Base-by-base conservation (phyloP, 2,888 invertebrate genomes). In the Acronicta alni region DNA sequence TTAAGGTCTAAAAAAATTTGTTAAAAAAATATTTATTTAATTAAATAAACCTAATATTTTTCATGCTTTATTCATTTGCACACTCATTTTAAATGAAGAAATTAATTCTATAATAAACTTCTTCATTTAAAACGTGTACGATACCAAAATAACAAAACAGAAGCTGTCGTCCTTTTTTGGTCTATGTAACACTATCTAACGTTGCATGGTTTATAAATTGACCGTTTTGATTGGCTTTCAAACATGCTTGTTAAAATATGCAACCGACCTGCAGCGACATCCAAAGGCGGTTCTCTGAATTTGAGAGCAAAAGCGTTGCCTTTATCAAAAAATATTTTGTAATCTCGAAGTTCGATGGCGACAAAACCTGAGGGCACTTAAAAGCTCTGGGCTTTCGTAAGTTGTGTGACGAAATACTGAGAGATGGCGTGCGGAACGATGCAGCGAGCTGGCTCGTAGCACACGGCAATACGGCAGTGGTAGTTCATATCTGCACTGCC, bases 281-380 rank as follows among this genome's bases (percentile, higher is more conserved):
- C 58, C 54, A 57, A 41, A 39, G 42, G 53, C 4, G 1, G 7
- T 6, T 16, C 18, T 17, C 45, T 23, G 16, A 39, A 23, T 18
- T 30, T 30, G 12, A 0, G n/a, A 10, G 10, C n/a, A 14, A 14
- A 23, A 41, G 20, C 17, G 47, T 41, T 23, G 7, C 18, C 12
- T 35, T 23, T 26, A 9, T 8, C 26, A 17, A 14, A 14, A 46
- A 17, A 26, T 8, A 20, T 53, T 46, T 43, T 14, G 8, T 43
- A 55, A 63, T 30, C 12, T 52, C 17, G 23, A 32, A 41, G 68
- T 47, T 52, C 67, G 58, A 55, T 64, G 54, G 59, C 38, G 37
- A 26, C 15, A 9, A n/a, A 8, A n/a, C 4, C 18, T 9, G 10
- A 17, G 37, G 32, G 16, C 15, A n/a, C n/a, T 15, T 18, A 9